Percentiles rank a stretch among this genome's conserved stretches.
phyloP scores from a whole-genome alignment of 1,140 invertebrate genomes.

The Trypoxylus dichotomus region DNA sequence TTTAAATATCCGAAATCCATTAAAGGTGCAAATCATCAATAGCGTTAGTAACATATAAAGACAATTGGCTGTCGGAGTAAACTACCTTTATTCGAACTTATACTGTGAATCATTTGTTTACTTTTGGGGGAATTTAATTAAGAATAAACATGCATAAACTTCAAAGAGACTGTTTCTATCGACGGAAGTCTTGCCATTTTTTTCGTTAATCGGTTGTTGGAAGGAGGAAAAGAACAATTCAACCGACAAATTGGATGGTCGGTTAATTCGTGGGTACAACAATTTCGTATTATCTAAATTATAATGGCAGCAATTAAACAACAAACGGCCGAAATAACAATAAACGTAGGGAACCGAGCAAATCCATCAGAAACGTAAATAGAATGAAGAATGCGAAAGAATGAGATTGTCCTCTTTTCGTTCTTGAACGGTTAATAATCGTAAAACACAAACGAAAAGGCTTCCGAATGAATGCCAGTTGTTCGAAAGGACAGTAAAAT shows the following conservation, averaged over 20 bases:
- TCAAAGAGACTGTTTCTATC: background rate
- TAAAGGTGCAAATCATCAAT: too few species aligned
- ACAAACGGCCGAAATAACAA: slow-evolving; percentile 7
- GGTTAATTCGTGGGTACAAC: slow-evolving; percentile 13
- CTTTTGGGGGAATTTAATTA: too few species aligned
- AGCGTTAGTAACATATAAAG: too few species aligned
- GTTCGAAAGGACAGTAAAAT: background rate
- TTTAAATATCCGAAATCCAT: too few species aligned
- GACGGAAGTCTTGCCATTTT: background rate
- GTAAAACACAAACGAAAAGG: background rate
- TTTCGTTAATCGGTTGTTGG: background rate
- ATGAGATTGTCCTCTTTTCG: background rate
- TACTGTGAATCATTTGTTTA: too few species aligned
- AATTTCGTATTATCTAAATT: slow-evolving; percentile 11
- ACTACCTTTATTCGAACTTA: too few species aligned
- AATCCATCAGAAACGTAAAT: background rate
- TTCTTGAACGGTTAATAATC: background rate
- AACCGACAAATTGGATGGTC: background rate
- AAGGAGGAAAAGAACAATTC: slow-evolving; percentile 13
- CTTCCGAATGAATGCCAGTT: background rate
- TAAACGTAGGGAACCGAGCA: slow-evolving; percentile 7
- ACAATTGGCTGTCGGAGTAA: too few species aligned
- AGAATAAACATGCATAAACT: background rate
- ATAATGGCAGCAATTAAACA: slow-evolving; percentile 17
- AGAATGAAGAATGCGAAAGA: background rate